Conservation (phyloP, 2,888 invertebrate species). For the Pachymerium ferrugineum region DNA sequence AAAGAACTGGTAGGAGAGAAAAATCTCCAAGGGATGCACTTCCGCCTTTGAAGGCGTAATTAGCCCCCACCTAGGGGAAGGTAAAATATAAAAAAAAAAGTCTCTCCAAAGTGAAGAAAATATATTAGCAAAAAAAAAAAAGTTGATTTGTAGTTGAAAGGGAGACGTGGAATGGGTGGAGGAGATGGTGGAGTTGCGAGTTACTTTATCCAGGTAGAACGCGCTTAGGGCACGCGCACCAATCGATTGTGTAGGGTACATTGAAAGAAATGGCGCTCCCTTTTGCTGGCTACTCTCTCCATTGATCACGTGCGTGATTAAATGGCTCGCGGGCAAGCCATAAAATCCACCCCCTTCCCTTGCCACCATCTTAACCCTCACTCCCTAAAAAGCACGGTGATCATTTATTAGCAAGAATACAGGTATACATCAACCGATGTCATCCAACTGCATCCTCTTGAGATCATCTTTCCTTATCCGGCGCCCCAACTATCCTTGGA, state of each 20-base stretch:
- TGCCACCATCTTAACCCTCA: neutral
- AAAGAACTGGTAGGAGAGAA: too few relatives aligned
- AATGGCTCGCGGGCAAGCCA: slow-evolving; percentile 10
- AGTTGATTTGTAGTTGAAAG: neutral
- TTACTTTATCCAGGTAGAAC: slow-evolving; percentile 4
- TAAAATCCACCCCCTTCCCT: neutral
- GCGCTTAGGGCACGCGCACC: slow-evolving; percentile 15
- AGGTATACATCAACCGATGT: neutral
- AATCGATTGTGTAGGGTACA: slow-evolving; percentile 5
- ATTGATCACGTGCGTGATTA: slow-evolving; percentile 18
- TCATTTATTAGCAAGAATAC: neutral
- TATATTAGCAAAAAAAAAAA: neutral
- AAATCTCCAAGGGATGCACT: neutral
- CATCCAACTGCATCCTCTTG: neutral
- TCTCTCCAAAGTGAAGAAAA: neutral
- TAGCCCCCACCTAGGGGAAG: neutral
- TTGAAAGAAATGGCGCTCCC: slow-evolving; percentile 17
- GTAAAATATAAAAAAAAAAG: neutral
- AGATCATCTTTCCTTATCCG: neutral
- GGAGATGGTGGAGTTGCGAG: neutral
- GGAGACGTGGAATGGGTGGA: neutral
- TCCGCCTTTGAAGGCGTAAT: slow-evolving; percentile 13
- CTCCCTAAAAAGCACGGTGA: neutral
- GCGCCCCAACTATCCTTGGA: neutral
- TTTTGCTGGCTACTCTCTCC: slow-evolving; percentile 7